Evolutionary conservation across 2,888 invertebrate species (phyloP), one percentile per base, ranked within the genome.

Genomic region (Allygus modestus): DNA sequence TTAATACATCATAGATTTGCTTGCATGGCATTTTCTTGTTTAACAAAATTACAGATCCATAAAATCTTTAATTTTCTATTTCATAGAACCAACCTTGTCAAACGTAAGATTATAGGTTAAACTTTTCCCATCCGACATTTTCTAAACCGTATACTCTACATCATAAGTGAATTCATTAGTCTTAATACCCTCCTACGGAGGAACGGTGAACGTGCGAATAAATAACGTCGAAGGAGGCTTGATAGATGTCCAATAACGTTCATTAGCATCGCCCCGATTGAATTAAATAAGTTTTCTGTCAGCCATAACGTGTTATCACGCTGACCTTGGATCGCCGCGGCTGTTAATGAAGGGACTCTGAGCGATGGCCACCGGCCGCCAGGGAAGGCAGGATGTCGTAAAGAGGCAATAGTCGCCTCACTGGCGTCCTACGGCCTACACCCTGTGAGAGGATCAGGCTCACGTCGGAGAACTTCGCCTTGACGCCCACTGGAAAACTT

Each of bases 211-310:
- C 51, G 12, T 1, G 26, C 1, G 23, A 7, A 58, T 58, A 58
- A 58, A 58, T 15, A 23, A 58, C 20, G 51, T 51, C 51, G 15
- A 51, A 51, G 51, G 4, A 51, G 37, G 37, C 37, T 51, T 23
- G 23, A 58, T 58, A 2, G 51, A 58, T 58, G 5, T 58, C 20
- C 58, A 58, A 58, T 58, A 23, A 58, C 12, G 15, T 65, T 31
- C 31, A 65, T 65, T 65, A 65, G 15, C 26, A 11, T 31, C 11
- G 31, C 2, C 20, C 31, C 20, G 26, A 65, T 65, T 65, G 65
- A 65, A 65, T 65, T 65, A 65, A 26, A 65, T 26, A 23, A 26
- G 23, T 58, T 58, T 58, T 58, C 58, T 23, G 58, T 58, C 58
- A 58, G 58, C 12, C 15, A n/a, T 65, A 31, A 65, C 65, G 28